Conservation (phyloP, 2,113 vertebrate species). For the Cricetomys ansorgei region DNA sequence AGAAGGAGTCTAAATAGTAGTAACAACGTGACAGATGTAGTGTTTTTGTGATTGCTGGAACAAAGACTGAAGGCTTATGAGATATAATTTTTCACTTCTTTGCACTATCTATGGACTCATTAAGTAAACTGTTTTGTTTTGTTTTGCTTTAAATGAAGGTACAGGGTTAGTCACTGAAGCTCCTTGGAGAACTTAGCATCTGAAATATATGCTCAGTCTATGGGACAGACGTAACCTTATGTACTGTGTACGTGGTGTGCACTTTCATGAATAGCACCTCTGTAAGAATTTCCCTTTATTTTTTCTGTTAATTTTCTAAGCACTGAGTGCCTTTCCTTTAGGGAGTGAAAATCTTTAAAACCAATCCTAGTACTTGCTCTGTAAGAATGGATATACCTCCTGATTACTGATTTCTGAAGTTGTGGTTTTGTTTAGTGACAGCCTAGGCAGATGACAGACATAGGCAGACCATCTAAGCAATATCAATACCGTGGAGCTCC, state of each 20-base stretch:
- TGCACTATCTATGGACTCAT: not conserved
- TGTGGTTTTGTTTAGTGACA: not conserved
- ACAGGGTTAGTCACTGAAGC: accelerated
- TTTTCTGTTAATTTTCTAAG: not conserved
- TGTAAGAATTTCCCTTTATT: not conserved
- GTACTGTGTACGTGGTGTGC: not conserved
- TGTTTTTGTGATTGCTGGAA: not conserved
- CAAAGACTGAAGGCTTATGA: not conserved
- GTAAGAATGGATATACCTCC: not conserved
- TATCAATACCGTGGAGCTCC: not conserved
- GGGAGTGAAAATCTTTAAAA: not conserved
- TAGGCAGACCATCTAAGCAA: not conserved
- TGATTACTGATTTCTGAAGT: constrained; percentile 8
- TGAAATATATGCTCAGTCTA: not conserved
- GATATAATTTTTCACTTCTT: not conserved
- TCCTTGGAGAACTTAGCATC: not conserved
- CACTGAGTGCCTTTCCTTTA: not conserved
- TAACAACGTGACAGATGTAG: not conserved
- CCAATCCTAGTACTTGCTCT: not conserved
- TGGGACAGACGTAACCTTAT: not conserved
- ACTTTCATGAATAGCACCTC: not conserved
- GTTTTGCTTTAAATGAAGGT: not conserved
- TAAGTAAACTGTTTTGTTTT: not conserved
- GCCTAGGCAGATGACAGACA: no score
- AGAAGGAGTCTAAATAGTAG: not conserved